These are phyloP conservation scores for Pseudois nayaur DNA, from an alignment of 2,113 vertebrate genomes.

Conservation along the genomic window DNA sequence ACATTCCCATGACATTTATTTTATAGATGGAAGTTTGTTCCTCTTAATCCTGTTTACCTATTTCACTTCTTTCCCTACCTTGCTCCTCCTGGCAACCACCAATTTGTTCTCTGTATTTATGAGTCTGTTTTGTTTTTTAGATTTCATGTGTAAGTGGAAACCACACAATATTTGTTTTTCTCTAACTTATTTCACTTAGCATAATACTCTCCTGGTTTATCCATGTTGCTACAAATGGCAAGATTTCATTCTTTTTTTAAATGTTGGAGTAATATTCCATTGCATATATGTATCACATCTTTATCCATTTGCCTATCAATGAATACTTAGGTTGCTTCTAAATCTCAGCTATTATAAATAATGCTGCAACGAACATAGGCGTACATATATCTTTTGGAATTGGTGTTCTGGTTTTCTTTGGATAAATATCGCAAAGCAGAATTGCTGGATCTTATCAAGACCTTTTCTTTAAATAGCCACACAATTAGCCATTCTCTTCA, in stretches of 20 bases:
- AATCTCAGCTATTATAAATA: background rate
- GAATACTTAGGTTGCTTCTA: background rate
- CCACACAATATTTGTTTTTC: background rate
- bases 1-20: background rate
- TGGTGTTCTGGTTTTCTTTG: background rate
- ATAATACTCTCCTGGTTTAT: background rate
- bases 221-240: background rate
- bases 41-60: background rate
- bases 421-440: background rate
- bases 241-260: background rate
- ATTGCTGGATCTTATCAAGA: background rate
- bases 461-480: background rate
- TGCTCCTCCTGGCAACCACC: background rate
- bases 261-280: background rate
- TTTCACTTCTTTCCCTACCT: background rate
- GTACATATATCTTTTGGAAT: background rate
- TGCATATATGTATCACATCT: background rate
- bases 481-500: background rate
- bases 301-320: background rate
- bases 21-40: background rate
- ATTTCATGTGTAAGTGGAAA: background rate
- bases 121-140: background rate
- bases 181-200: background rate
- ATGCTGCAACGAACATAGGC: background rate
- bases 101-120: background rate